These are phyloP conservation scores for Amyelois transitella DNA, from an alignment of 1,140 invertebrate species.

Conservation along the genomic window DNA sequence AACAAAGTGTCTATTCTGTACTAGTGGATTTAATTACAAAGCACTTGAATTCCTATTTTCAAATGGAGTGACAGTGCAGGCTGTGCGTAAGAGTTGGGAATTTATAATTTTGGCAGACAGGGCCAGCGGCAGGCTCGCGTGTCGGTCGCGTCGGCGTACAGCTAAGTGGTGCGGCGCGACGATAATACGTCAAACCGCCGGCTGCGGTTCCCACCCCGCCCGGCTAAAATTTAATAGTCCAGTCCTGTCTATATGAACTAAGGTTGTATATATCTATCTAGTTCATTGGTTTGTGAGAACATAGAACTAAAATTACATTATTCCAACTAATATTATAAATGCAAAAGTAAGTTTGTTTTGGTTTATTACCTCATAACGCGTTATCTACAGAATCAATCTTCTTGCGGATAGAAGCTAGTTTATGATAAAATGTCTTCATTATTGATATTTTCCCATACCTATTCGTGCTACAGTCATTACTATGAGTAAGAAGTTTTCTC, in stretches of 20 bases:
- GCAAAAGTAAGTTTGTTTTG: no score
- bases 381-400: no score
- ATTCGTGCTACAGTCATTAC: no score
- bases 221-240: conserved; percentile 49
- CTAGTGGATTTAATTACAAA: background rate
- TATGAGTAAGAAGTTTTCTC: no score
- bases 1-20: background rate
- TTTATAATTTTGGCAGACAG: background rate
- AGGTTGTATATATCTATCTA: background rate
- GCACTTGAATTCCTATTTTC: background rate
- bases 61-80: background rate
- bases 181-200: conserved; percentile 59
- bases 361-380: no score
- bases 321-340: no score
- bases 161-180: conserved; percentile 46
- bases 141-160: conserved; percentile 1
- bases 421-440: no score
- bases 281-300: no score
- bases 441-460: no score
- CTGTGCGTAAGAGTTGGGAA: background rate
- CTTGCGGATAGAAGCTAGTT: no score
- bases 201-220: conserved; percentile 37
- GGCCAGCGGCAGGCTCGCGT: background rate
- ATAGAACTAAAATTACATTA: no score
- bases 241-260: conserved; percentile 9